Evolutionary conservation across 2,797 vertebrate species (phyloP), one percentile per base, ranked within the genome.

Genomic region (Prunella strophiata): DNA sequence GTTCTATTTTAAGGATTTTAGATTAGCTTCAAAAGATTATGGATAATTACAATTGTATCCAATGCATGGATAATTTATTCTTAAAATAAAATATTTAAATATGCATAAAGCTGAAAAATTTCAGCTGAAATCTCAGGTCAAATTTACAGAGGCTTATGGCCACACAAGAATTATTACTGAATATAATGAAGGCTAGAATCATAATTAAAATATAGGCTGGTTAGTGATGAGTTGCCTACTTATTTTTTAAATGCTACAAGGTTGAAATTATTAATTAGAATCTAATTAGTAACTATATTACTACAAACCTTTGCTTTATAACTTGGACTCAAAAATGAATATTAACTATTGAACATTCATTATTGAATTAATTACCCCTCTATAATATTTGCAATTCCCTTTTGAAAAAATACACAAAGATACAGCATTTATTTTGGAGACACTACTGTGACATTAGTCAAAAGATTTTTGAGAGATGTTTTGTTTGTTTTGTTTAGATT

Each of bases 261-360:
- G 19, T 62, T 96, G 82, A 96, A 94, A 94, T 93, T 96, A 94
- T 96, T 96, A 96, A 95, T 96, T 95, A 96, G 75, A 90, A 95
- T 83, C 34, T 93, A 97, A 96, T 92, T 97, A 97, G 91, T 95
- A 96, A 93, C 65, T 88, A 8, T 85, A 86, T 94, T 96, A 38
- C 67, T 89, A 78, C 38, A 94, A 59, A 94, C 48, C 34, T 94
- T 96, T 91, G 55, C 86, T 94, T 97, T 94, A 89, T 93, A 96
- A 59, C 43, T 93, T 78, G 55, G 77, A 98, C 96, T 96, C 57
- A 88, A 75, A 77, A 85, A 93, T 83, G 52, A 97, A 94, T 96
- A 94, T 77, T 90, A 89, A 91, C 73, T 91, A 90, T 30, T 71
- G 40, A 79, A 52, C 7, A 38, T 52, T 89, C 22, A 29, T 13